These are phyloP conservation scores for Caranx ignobilis DNA, from an alignment of 2,113 vertebrate genomes.

Conservation along the genomic window DNA sequence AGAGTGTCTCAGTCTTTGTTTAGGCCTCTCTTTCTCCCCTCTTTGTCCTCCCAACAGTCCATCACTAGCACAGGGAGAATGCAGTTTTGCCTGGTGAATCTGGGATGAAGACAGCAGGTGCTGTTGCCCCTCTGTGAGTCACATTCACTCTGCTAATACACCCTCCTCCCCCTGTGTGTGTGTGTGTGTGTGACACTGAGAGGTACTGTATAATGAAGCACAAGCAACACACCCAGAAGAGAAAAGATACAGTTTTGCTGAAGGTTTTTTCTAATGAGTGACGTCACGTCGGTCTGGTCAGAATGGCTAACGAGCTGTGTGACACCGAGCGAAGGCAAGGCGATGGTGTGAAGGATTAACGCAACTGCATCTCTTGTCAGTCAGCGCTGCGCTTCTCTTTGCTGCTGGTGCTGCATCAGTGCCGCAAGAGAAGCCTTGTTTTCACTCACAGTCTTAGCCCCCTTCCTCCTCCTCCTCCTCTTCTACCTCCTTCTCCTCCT, in stretches of 20 bases:
- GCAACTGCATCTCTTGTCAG: constrained; percentile 62
- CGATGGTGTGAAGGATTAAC: constrained; percentile 59
- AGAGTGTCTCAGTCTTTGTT: constrained; percentile 56
- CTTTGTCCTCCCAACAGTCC: constrained; percentile 65
- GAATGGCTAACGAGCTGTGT: constrained; percentile 49
- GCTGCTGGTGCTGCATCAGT: constrained; percentile 79
- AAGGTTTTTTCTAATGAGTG: constrained; percentile 49
- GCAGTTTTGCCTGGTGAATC: constrained; percentile 65
- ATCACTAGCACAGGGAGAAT: constrained; percentile 56
- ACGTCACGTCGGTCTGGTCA: constrained; percentile 40
- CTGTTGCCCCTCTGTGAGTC: constrained; percentile 67
- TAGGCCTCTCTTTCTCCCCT: constrained; percentile 33
- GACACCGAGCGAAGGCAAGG: constrained; percentile 41
- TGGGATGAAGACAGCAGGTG: constrained; percentile 81
- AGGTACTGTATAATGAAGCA: constrained; percentile 63
- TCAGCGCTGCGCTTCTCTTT: constrained; percentile 60
- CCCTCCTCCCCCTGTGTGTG: constrained; percentile 36
- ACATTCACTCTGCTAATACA: constrained; percentile 69
- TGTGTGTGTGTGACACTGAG: constrained; percentile 1
- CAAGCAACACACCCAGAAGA: constrained; percentile 30
- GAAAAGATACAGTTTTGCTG: constrained; percentile 51
- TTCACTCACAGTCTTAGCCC: constrained; percentile 62
- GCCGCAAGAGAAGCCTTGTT: constrained; percentile 72
- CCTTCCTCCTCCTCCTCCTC: constrained; percentile 23
- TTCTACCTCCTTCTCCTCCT: constrained; percentile 30